A percentile compares a stretch with the other conserved stretches of the same genome.
phyloP scores from a whole-genome alignment of 2,888 invertebrate species.

The Epinotia bilunana region DNA sequence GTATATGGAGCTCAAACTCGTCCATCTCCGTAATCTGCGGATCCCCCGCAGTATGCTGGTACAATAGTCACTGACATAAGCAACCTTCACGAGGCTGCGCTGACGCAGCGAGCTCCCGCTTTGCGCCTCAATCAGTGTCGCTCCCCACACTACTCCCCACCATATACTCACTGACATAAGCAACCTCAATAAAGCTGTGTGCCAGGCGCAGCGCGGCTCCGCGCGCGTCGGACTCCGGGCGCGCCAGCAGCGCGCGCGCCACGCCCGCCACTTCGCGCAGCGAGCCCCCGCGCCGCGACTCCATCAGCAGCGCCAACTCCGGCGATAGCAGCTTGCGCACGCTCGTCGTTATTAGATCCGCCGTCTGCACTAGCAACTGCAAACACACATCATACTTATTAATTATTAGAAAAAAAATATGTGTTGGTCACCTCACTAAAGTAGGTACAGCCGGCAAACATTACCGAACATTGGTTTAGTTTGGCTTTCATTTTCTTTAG shows the following conservation, averaged over 20 bases:
- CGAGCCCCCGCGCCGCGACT: constrained; percentile 84
- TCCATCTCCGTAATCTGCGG: constrained; percentile 86
- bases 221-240: constrained; percentile 88
- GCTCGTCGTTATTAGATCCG: constrained; percentile 86
- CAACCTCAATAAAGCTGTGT: constrained; percentile 85
- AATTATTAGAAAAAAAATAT: no score
- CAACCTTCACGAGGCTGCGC: no score
- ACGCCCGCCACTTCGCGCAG: constrained; percentile 85
- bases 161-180: constrained; percentile 85
- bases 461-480: no score
- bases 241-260: constrained; percentile 85
- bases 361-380: constrained; percentile 86
- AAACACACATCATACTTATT: constrained; percentile 46
- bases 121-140: no score
- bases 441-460: no score
- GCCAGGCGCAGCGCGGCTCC: constrained; percentile 88
- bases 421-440: no score
- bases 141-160: neutral
- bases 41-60: constrained; percentile 59
- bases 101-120: no score
- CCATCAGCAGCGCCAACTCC: constrained; percentile 87
- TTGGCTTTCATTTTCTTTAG: no score
- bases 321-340: constrained; percentile 89
- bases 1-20: no score
- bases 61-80: neutral